Percentiles rank a stretch among this genome's conserved stretches.
phyloP scores from a whole-genome alignment of 2,888 invertebrate genomes.

The Sesamia inferens region DNA sequence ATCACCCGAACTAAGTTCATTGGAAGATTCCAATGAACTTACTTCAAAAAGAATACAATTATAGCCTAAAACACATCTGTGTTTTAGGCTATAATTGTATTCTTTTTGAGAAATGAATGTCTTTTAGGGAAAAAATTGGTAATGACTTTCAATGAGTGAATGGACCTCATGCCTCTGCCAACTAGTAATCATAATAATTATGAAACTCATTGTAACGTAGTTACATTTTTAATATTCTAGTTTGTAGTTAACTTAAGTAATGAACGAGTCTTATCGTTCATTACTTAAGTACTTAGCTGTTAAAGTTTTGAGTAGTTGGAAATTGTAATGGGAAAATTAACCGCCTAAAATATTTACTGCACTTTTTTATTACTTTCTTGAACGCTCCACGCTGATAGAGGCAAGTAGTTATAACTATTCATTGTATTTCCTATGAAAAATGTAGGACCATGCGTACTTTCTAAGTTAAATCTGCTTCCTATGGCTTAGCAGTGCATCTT shows the following conservation, averaged over 20 bases:
- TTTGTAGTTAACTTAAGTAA: conserved; percentile 12
- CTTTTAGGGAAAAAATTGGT: too few relatives aligned
- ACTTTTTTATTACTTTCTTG: conserved; percentile 34
- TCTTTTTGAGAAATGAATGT: too few relatives aligned
- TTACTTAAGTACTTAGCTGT: conserved; percentile 19
- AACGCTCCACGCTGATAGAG: background rate
- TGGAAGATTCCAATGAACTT: too few relatives aligned
- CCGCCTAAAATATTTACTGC: conserved; percentile 9
- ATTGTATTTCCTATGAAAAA: background rate
- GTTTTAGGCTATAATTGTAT: too few relatives aligned
- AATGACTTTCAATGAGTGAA: too few relatives aligned
- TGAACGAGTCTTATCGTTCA: too few relatives aligned
- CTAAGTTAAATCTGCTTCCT: background rate
- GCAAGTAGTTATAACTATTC: background rate
- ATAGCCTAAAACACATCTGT: too few relatives aligned
- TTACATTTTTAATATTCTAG: conserved; percentile 12
- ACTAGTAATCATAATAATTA: background rate
- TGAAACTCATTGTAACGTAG: background rate
- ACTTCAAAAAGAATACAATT: too few relatives aligned
- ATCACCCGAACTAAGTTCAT: too few relatives aligned
- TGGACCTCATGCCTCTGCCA: background rate
- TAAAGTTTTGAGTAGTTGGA: conserved; percentile 39
- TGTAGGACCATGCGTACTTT: background rate
- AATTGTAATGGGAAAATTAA: conserved; percentile 48
- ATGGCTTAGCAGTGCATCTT: background rate